Evolutionary conservation across 2,797 vertebrate genomes (phyloP), one percentile per base, ranked within the genome.

Genomic region (Adrianichthys oophorus): DNA sequence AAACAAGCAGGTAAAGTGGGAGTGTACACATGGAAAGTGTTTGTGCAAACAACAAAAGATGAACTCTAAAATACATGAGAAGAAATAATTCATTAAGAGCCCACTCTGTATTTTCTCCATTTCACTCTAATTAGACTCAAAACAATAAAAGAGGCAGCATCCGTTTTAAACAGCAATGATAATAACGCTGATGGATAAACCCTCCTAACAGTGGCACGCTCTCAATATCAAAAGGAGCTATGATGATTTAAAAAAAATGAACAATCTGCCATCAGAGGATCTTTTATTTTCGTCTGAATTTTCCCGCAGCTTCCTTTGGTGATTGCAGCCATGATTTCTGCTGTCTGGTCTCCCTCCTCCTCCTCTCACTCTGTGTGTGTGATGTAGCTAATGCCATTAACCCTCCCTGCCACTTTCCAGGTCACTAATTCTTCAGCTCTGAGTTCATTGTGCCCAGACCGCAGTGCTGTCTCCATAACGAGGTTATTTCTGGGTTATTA

Each of bases 401-500:
- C 93, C 94, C 92, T 92, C 92, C 89, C 92, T 94, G 92, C 92
- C 93, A 91, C 93, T 97, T 98, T 98, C 94, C 95, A 95, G 95
- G 95, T 96, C 97, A 97, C 93, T 95, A 96, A 95, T 96, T 96
- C 94, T 94, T 95, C 94, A 95, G 94, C 94, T 95, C 93, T 89
- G 94, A 95, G 95, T 96, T 96, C 95, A 95, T 96, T 97, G 94
- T 95, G 93, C 92, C 94, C 93, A 94, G 94, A 95, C 94, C 91
- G 94, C 93, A 92, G 88, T 90, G 94, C 95, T 96, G 94, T 95
- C 95, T 95, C 90, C 94, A 93, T 97, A 98, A 98, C 95, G 94
- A 98, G 95, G 94, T 98, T 98, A 98, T 98, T 98, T 97, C 95
- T 96, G 96, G 95, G 94, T 97, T 97, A 98, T 99, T 98, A 98